phyloP scores from a whole-genome alignment of 2,888 invertebrate species.

The Lasioglossum leucozonium region DNA sequence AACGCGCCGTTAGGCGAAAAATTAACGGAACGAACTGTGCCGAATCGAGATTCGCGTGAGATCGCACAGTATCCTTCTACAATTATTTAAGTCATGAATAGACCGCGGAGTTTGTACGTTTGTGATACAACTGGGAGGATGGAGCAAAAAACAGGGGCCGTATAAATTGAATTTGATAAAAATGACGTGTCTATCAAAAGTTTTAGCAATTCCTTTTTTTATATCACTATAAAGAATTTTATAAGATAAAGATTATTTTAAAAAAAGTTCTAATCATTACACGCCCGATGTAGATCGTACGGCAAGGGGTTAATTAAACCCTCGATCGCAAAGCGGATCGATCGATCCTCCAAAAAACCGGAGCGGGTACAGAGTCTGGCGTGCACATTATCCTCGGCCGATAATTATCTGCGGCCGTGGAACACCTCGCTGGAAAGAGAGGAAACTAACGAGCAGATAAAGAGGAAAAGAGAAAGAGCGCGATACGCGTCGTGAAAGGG shows the following conservation, averaged over 20 bases:
- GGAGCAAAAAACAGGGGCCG: too few relatives aligned
- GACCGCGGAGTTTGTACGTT: background rate
- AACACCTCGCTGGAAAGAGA: background rate
- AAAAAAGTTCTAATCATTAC: background rate
- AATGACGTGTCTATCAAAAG: too few relatives aligned
- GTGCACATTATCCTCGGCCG: background rate
- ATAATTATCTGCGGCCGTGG: background rate
- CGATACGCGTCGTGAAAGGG: conserved; percentile 59
- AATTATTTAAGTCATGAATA: background rate
- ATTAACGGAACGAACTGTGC: conserved; percentile 6
- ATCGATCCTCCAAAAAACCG: background rate
- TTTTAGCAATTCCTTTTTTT: too few relatives aligned
- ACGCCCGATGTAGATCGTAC: background rate
- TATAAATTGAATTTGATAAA: too few relatives aligned
- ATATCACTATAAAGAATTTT: too few relatives aligned
- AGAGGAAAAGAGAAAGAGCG: background rate
- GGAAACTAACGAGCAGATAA: background rate
- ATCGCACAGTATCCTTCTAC: background rate
- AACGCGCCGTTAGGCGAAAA: conserved; percentile 34
- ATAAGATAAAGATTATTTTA: too few relatives aligned
- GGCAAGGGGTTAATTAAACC: background rate
- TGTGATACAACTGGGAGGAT: too few relatives aligned
- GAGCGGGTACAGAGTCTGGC: background rate
- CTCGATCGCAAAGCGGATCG: background rate
- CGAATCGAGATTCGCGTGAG: background rate